Conservation (phyloP, 2,113 vertebrate genomes). For the Ranitomeya variabilis region DNA sequence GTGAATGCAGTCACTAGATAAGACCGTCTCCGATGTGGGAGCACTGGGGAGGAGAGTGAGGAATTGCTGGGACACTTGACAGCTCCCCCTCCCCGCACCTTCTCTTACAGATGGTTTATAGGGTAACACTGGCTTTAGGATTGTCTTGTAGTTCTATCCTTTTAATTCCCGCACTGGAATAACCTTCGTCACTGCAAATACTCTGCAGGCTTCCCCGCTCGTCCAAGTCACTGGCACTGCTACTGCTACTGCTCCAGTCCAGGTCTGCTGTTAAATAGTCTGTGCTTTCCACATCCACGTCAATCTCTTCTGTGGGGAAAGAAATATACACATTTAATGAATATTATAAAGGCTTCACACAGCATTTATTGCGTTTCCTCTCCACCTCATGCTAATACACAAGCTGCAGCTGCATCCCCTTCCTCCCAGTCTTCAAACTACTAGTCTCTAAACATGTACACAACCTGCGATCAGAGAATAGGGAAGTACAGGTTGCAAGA, state of each 20-base stretch:
- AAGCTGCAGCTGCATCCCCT: constrained; percentile 8
- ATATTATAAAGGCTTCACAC: background rate
- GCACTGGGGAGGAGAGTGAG: constrained; percentile 29
- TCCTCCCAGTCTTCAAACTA: background rate
- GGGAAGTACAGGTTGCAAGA: background rate
- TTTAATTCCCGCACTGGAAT: constrained; percentile 83
- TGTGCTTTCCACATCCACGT: constrained; percentile 85
- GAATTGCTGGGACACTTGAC: constrained; percentile 8
- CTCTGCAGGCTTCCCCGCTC: constrained; percentile 89
- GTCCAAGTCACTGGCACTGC: constrained; percentile 90
- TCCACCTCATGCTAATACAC: too few relatives aligned
- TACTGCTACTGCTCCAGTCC: constrained; percentile 91
- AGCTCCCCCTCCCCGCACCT: constrained; percentile 53
- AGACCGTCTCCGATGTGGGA: constrained; percentile 50
- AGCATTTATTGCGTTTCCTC: background rate
- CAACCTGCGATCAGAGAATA: background rate
- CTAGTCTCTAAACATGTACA: background rate
- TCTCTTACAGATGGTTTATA: constrained; percentile 72
- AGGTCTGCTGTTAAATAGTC: constrained; percentile 85
- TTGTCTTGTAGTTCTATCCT: constrained; percentile 76
- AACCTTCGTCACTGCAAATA: constrained; percentile 91
- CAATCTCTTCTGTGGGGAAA: constrained; percentile 78
- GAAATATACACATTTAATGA: background rate
- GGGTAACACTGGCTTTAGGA: constrained; percentile 72
- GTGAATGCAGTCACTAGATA: constrained; percentile 55